Conservation (phyloP, 2,888 invertebrate genomes). For the Hedychridium roseum region DNA sequence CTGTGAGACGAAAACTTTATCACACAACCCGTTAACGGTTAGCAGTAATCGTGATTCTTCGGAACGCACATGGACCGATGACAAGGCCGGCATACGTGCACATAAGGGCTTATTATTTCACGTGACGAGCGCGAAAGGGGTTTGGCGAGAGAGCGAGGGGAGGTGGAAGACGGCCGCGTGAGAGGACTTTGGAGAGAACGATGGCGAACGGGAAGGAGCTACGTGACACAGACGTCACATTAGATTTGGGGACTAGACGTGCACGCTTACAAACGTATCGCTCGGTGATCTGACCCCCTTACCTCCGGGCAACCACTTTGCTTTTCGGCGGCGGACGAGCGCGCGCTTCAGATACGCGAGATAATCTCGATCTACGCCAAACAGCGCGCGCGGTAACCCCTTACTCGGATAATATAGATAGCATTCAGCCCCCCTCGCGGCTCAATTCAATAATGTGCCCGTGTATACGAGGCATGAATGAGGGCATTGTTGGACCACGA, state of each 20-base stretch:
- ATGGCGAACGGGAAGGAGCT: slow-evolving; percentile 29
- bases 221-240: slow-evolving; percentile 62
- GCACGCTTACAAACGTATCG: slow-evolving; percentile 44
- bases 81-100: slow-evolving; percentile 4
- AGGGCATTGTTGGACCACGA: slow-evolving; percentile 47
- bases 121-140: slow-evolving; percentile 2
- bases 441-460: slow-evolving; percentile 57
- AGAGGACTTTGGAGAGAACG: slow-evolving; percentile 11
- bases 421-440: slow-evolving; percentile 48
- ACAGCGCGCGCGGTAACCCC: slow-evolving; percentile 52
- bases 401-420: slow-evolving; percentile 61
- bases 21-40: too few relatives aligned
- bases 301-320: slow-evolving; percentile 46
- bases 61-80: too few relatives aligned
- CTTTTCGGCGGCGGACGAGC: slow-evolving; percentile 56
- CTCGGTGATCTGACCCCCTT: slow-evolving; percentile 32
- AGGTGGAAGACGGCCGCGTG: slow-evolving; percentile 2
- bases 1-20: too few relatives aligned
- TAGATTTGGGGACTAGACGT: slow-evolving; percentile 55
- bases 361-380: slow-evolving; percentile 63
- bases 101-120: slow-evolving; percentile 29
- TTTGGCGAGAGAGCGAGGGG: slow-evolving; percentile 13
- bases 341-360: slow-evolving; percentile 41
- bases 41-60: too few relatives aligned
- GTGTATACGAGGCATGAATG: slow-evolving; percentile 48